Base-by-base conservation (phyloP, 2,797 vertebrate genomes). In the Halcyon smyrnensis region DNA sequence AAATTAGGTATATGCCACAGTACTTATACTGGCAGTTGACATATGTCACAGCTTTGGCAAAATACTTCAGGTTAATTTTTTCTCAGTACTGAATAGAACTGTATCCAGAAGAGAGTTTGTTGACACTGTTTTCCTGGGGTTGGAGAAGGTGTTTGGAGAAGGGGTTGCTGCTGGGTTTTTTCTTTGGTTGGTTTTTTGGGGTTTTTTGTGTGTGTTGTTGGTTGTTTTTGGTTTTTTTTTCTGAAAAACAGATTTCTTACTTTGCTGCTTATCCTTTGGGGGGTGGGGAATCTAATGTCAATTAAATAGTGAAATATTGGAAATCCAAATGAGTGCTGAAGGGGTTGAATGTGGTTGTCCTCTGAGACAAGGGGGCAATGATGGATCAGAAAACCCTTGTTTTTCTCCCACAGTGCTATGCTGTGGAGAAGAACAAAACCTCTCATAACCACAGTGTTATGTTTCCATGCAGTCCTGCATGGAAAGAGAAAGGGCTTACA, bases 1-100 rank as follows among this genome's bases (percentile, higher is more conserved):
- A 77, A 93, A 95, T 90, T 84, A 80, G 53, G 68, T 75, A 28
- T 80, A 43, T 68, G 68, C n/a, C 60, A 43, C 34, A 34, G 53
- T 68, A 63, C 51, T 59, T 68, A 71, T 65, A 34, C 28, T 89
- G 74, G 48, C 45, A 80, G 68, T 41, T 89, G 93, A 65, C 83
- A 37, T 48, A 56, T 68, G 83, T 54, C 77, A 74, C 24, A 78
- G 53, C 24, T 37, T 84, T 88, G 87, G 84, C 62, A 89, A 87
- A 86, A 65, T 16, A 69, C 15, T 75, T 65, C 3, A 19, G 39
- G 28, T 34, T 94, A 90, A 91, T 93, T 94, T 87, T 46, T 48
- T 82, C 76, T 88, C 0, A 0, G 41, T 84, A 0, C 63, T 62
- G 53, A 76, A 46, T 15, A 53, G 51, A 84, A 32, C 70, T 43